Conservation (phyloP, 2,888 invertebrate species). For the Chironomus riparius region DNA sequence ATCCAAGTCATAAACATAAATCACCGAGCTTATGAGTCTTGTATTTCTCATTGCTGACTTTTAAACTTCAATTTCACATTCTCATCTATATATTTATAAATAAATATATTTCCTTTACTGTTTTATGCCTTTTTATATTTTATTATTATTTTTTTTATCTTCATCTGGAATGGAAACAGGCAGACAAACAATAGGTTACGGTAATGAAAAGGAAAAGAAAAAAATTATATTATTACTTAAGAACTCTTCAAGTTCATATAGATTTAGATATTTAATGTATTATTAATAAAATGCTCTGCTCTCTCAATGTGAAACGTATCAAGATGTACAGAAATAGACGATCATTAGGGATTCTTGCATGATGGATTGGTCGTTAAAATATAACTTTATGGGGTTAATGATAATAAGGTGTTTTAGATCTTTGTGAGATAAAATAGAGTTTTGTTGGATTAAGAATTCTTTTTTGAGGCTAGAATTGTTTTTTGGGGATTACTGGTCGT, state of each 20-base stretch:
- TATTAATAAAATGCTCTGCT: background rate
- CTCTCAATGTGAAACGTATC: too few species aligned
- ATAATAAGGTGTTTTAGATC: too few species aligned
- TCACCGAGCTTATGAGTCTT: conserved; percentile 16
- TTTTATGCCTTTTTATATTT: background rate
- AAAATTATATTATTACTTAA: background rate
- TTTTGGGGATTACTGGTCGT: too few species aligned
- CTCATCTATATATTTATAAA: background rate
- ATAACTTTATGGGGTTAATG: too few species aligned
- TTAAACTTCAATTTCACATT: background rate
- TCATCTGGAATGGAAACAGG: background rate
- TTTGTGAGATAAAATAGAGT: too few species aligned
- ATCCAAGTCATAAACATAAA: conserved; percentile 17
- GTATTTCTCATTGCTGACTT: background rate
- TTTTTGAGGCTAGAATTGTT: too few species aligned
- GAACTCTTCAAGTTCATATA: background rate
- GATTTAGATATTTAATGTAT: background rate
- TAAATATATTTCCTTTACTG: background rate
- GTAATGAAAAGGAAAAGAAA: background rate
- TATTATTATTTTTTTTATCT: background rate
- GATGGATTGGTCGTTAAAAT: too few species aligned
- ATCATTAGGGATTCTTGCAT: too few species aligned
- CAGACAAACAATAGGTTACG: conserved; percentile 8
- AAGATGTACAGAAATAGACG: too few species aligned
- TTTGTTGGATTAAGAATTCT: too few species aligned